Base-by-base conservation (phyloP, 2,797 vertebrate genomes). In the Poecilia wingei region DNA sequence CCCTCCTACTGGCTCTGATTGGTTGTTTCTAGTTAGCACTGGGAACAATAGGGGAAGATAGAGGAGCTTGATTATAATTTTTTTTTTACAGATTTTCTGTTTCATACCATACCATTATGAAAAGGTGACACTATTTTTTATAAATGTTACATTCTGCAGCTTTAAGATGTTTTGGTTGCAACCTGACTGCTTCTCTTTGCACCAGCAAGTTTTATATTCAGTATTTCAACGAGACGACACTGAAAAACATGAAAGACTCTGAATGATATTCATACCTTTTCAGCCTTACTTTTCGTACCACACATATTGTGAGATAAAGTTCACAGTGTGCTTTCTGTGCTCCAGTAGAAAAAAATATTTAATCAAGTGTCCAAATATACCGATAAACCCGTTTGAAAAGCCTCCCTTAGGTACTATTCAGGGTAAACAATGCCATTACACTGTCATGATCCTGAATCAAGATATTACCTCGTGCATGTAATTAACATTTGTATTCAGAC, bases 381-480 rank as follows among this genome's bases (percentile, higher is more conserved):
- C 87, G 90, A 92, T 94, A 94, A 95, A 94, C 72, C 79, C 91
- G 86, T 51, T 76, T 81, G 87, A 92, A 84, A 91, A 82, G 77
- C 61, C 81, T 89, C 89, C 93, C 84, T 64, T 6, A 83, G 93
- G 93, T 87, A 87, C 82, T 79, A 78, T 43, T 70, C 89, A 81
- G 79, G 77, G 87, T 89, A 94, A 94, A 94, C 89, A 94, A 92
- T 81, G 68, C 87, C 86, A 91, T 91, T 89, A 84, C 84, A 92
- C 87, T 88, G 86, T 81, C 91, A 82, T 74, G 78, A 89, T 88
- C 55, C 72, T 74, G 79, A 92, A 93, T 93, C 84, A 92, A 92
- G 84, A 92, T 89, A 91, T 93, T 84, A 90, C 91, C 84, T 86
- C 86, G 88, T 61, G 84, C 89, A 89, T 91, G 88, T 84, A 81